phyloP scores from a whole-genome alignment of 2,113 vertebrate species.

The Rhegmatorhina hoffmannsi region DNA sequence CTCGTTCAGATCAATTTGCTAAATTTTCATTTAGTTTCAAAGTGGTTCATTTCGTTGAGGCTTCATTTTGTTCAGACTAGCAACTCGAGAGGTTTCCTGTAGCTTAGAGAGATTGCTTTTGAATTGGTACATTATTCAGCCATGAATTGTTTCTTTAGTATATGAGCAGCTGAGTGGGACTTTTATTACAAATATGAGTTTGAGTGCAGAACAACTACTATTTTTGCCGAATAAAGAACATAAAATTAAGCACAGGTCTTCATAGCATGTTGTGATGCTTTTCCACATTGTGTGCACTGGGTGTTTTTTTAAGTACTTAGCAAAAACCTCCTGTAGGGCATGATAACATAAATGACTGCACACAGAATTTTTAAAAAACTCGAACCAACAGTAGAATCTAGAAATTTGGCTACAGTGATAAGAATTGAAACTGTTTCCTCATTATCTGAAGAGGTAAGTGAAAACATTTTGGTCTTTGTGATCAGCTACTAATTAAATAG shows the following conservation, averaged over 20 bases:
- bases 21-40: slow-evolving; percentile 70
- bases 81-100: slow-evolving; percentile 70
- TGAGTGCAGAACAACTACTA: slow-evolving; percentile 52
- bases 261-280: neutral
- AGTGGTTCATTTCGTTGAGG: slow-evolving; percentile 61
- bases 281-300: neutral
- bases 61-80: slow-evolving; percentile 66
- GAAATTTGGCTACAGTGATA: neutral
- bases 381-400: neutral
- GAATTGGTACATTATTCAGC: slow-evolving; percentile 75
- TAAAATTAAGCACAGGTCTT: slow-evolving; percentile 36
- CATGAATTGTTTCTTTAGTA: slow-evolving; percentile 76
- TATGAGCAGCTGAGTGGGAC: slow-evolving; percentile 65
- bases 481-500: slow-evolving; percentile 3
- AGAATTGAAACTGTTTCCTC: neutral
- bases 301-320: neutral
- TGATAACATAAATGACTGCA: neutral
- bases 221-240: slow-evolving; percentile 62
- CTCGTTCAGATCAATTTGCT: slow-evolving; percentile 66
- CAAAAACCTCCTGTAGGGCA: slow-evolving; percentile 1
- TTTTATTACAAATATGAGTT: slow-evolving; percentile 70
- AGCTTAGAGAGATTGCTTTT: slow-evolving; percentile 76
- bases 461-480: neutral
- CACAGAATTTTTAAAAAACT: too few species aligned
- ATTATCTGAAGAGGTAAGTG: neutral